phyloP scores from a whole-genome alignment of 2,113 vertebrate species.

The Perca fluviatilis region DNA sequence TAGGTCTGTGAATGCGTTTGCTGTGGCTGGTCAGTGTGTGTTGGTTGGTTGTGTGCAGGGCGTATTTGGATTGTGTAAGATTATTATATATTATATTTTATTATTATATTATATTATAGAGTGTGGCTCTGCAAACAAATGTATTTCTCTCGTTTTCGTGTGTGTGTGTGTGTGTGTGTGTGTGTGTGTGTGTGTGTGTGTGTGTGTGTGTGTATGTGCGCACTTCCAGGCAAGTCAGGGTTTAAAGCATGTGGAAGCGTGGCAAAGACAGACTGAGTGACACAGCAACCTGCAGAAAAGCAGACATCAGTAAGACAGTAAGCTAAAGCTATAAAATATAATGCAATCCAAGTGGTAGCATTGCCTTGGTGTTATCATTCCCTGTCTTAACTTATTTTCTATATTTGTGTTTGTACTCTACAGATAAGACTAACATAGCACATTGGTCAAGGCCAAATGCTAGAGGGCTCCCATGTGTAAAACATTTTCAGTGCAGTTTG shows the following conservation, averaged over 20 bases:
- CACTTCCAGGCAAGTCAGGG: not conserved
- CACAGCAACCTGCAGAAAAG: conserved; percentile 52
- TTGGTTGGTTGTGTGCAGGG: not conserved
- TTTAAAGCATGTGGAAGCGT: conserved; percentile 22
- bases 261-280: conserved; percentile 17
- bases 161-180: not conserved
- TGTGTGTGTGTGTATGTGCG: not conserved
- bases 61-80: conserved; percentile 18
- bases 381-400: not conserved
- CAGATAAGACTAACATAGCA: not conserved
- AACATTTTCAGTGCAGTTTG: conserved; percentile 4
- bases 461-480: conserved; percentile 1
- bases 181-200: not conserved
- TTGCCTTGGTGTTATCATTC: not conserved
- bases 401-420: not conserved
- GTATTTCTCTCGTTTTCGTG: too few species aligned
- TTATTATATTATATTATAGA: too few species aligned
- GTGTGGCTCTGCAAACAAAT: too few species aligned
- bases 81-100: too few species aligned
- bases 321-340: not conserved
- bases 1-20: conserved; percentile 76
- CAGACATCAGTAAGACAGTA: not conserved
- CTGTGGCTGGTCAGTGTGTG: not conserved
- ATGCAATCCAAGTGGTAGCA: not conserved
- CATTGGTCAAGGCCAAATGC: conserved; percentile 2